Percentiles rank a stretch among this genome's conserved stretches.
These are phyloP conservation scores for Anguilla obscura DNA, from an alignment of 2,797 vertebrate genomes.

Conservation along the genomic window DNA sequence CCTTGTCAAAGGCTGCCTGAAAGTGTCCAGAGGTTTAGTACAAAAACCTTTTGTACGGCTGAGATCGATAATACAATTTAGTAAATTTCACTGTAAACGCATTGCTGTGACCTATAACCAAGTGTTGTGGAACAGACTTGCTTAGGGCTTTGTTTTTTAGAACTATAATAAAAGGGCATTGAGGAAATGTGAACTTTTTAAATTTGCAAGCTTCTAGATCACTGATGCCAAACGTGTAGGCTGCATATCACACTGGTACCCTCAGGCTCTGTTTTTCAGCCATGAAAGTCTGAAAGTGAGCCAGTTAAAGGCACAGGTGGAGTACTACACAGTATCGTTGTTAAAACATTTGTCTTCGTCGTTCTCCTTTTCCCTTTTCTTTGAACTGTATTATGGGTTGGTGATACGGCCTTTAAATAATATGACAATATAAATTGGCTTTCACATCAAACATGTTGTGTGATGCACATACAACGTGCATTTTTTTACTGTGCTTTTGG, in stretches of 20 bases:
- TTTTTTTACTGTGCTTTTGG: no score
- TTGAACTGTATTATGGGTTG: constrained; percentile 32
- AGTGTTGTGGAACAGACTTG: constrained; percentile 70
- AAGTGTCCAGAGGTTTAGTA: constrained; percentile 69
- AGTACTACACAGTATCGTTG: not conserved
- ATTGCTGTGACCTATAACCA: constrained; percentile 75
- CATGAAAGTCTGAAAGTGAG: constrained; percentile 8
- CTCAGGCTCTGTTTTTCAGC: constrained; percentile 53
- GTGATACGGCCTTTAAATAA: constrained; percentile 4
- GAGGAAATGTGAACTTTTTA: constrained; percentile 75
- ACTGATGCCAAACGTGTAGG: constrained; percentile 70
- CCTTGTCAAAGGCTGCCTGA: constrained; percentile 56
- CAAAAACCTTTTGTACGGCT: constrained; percentile 66
- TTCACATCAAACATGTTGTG: no score
- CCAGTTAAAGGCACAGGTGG: constrained; percentile 12
- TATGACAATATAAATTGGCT: not conserved
- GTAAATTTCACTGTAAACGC: constrained; percentile 72
- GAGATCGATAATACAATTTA: constrained; percentile 80
- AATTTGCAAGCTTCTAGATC: constrained; percentile 75
- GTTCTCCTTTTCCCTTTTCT: constrained; percentile 4
- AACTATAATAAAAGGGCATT: constrained; percentile 71
- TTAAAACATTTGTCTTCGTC: constrained; percentile 21
- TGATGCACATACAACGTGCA: no score
- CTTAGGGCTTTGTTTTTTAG: constrained; percentile 68
- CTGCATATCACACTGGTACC: constrained; percentile 68